phyloP scores from a whole-genome alignment of 2,113 vertebrate species.

The Planiliza haematocheilus region DNA sequence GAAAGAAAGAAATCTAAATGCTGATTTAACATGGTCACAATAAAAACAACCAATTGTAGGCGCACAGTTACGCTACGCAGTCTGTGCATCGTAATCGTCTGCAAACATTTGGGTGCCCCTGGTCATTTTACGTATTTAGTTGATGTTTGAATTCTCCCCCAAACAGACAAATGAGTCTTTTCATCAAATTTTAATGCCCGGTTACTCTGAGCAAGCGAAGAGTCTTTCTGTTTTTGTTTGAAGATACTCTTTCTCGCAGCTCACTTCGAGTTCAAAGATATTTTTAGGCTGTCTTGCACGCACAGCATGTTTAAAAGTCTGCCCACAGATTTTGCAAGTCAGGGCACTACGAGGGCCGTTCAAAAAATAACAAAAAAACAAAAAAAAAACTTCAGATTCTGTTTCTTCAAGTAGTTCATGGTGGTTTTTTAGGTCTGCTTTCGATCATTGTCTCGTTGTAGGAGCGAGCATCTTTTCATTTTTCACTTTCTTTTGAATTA shows the following conservation, averaged over 20 bases:
- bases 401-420: neutral
- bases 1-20: neutral
- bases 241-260: neutral
- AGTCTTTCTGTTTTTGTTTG: conserved; percentile 1
- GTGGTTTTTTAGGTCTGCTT: neutral
- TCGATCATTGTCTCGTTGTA: neutral
- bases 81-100: neutral
- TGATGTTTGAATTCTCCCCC: conserved; percentile 8
- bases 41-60: conserved; percentile 4
- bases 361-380: neutral
- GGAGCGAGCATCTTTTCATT: neutral
- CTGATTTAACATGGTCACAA: neutral
- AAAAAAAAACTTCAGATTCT: neutral
- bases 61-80: neutral
- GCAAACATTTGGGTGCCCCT: neutral
- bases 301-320: neutral
- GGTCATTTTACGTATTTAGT: neutral
- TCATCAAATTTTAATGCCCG: conserved; percentile 9
- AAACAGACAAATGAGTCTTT: neutral
- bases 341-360: neutral
- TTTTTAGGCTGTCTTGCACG: neutral
- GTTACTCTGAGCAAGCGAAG: neutral
- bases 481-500: neutral
- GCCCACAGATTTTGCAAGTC: neutral
- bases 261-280: neutral